These are phyloP conservation scores for Patagioenas fasciata DNA, from an alignment of 2,113 vertebrate species.

Conservation along the genomic window DNA sequence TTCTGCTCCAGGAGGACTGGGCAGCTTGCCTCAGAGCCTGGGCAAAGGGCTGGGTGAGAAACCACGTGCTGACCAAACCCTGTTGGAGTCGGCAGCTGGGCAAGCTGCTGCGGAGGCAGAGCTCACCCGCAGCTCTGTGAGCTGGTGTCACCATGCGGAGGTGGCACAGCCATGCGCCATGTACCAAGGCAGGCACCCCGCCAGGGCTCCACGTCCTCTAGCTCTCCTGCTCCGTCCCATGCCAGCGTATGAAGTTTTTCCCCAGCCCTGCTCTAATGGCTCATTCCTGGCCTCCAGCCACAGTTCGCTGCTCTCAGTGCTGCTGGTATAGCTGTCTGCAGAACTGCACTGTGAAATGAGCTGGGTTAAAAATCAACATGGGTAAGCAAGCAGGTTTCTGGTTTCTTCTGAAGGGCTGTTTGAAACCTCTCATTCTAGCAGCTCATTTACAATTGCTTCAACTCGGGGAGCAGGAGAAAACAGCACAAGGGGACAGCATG, in stretches of 20 bases:
- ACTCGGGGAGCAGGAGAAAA: not conserved
- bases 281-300: not conserved
- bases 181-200: not conserved
- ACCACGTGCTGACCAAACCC: not conserved
- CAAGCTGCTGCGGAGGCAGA: not conserved
- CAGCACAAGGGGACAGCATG: not conserved
- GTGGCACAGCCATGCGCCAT: not conserved
- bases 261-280: not conserved
- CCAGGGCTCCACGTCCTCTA: accelerated
- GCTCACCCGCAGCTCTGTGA: not conserved
- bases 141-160: not conserved
- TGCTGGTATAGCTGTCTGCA: not conserved
- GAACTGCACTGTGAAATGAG: not conserved
- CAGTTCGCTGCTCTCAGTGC: not conserved
- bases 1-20: not conserved
- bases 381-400: not conserved
- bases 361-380: not conserved
- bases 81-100: not conserved
- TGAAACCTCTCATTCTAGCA: not conserved
- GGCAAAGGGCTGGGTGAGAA: not conserved
- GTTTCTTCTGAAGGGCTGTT: not conserved
- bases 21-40: not conserved
- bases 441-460: not conserved
- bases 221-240: not conserved
- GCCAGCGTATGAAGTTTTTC: accelerated